Base-by-base conservation (phyloP, 1,140 invertebrate genomes). In the Lepidurus couesii region DNA sequence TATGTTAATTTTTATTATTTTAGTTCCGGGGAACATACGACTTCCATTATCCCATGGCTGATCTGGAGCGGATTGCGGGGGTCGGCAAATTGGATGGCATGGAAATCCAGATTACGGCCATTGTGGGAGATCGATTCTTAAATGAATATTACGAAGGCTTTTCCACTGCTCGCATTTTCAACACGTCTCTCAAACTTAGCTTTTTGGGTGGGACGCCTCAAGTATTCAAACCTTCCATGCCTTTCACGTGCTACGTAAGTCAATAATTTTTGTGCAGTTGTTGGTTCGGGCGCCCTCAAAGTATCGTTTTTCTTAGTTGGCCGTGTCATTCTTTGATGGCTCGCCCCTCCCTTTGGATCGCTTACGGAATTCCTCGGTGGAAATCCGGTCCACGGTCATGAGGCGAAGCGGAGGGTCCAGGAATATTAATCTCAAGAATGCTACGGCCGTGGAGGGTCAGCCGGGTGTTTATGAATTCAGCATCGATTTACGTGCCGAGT, bases 221-320 rank as follows among this genome's bases (percentile, higher is more conserved):
- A 85, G 91, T 98, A 11, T 98, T 98, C 85, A 98, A 98, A 85
- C 95, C 96, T 0, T 87, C 92, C 1, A 96, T 97, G 92, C 92
- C 95, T 1, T 92, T 95, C 82, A 90, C 89, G 79, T 86, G 88
- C 80, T 92, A 92, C 84, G 91, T 93, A 85, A 90, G 91, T 89
- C 81, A 43, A 11, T 73, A 44, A 21, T 13, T 79, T 44, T 13
- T 0, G 9, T 11, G 10, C 13, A 76, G 34, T 42, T 76, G 44
- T 11, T 75, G 42, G 75, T 65, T 45, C 43, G 43, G 43, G 16
- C 76, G 13, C 44, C 34, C 34, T 34, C 34, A 34, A 34, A 65
- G 75, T 76, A 47, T 80, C 78, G 74, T 79, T 81, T 84, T 13
- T 82, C 87, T 0, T 87, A 93, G 86, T 81, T 94, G 16, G 89